Evolutionary conservation across 2,797 vertebrate species (phyloP).

Genomic region (Adrianichthys oophorus): DNA sequence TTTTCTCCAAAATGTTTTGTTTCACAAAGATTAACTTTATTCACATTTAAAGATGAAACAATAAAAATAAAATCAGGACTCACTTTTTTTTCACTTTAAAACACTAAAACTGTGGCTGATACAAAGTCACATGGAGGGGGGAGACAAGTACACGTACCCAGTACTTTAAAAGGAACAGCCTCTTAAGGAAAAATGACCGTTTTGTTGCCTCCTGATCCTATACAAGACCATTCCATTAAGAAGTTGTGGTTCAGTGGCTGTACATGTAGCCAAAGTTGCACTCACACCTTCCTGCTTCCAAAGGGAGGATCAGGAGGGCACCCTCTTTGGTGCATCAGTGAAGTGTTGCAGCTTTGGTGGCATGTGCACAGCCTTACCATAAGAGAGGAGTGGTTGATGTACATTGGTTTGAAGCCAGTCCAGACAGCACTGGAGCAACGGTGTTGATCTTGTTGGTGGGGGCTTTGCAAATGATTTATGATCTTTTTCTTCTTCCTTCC

Average conservation of each 20-base stretch:
- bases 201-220: too few species aligned
- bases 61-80: slow-evolving; percentile 16
- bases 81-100: too few species aligned
- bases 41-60: slow-evolving; percentile 66
- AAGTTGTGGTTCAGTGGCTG: slow-evolving; percentile 34
- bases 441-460: slow-evolving; percentile 57
- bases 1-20: slow-evolving; percentile 53
- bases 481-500: slow-evolving; percentile 88
- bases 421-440: too few species aligned
- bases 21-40: slow-evolving; percentile 64
- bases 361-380: slow-evolving; percentile 29
- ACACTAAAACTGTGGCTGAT: too few species aligned
- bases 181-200: too few species aligned
- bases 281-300: slow-evolving; percentile 43
- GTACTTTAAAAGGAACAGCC: too few species aligned
- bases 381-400: slow-evolving; percentile 11
- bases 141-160: too few species aligned
- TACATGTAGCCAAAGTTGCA: slow-evolving; percentile 51
- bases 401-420: background rate
- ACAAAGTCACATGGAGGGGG: too few species aligned
- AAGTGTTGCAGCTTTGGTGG: slow-evolving; percentile 44
- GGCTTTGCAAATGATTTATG: slow-evolving; percentile 79
- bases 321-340: slow-evolving; percentile 74
- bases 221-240: background rate
- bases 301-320: slow-evolving; percentile 27